Base-by-base conservation (phyloP, 1,140 invertebrate species). In the Pogonomyrmex californicus region DNA sequence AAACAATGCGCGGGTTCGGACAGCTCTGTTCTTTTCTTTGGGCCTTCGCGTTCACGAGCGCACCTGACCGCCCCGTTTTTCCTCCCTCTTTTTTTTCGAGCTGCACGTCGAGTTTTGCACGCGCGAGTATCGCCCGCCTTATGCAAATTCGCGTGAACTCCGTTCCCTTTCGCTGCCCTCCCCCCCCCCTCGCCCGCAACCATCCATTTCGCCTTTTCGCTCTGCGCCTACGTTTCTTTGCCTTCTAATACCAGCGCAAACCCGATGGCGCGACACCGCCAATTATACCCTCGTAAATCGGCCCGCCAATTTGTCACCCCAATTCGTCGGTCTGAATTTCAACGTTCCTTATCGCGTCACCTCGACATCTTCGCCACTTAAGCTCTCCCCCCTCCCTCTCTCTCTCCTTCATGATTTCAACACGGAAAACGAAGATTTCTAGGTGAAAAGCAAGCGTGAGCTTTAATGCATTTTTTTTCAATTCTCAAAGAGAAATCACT, bases 201-300 rank as follows among this genome's bases (percentile, higher is more conserved):
- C 65, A 12, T n/a, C 30, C 41, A 70, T 58, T 17, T 10, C 47
- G 30, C 17, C 68, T 33, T 62, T 49, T 17, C n/a, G 70, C 51
- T 23, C 23, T 63, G 54, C 77, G 33, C 12, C 33, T 54, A 60
- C 63, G 54, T 85, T 91, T 90, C 87, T 88, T 89, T 85, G n/a
- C 85, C 68, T 73, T 51, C 41, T 23, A 7, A 33, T 44, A 23
- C 41, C 4, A 14, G 63, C 14, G 41, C 71, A 54, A 90, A 86
- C 63, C 58, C 60, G 60, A 60, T 76, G 47, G 47, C 85, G 60
- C 79, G 63, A 76, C 85, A 56, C 30, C 70, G 76, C 58, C 90
- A 91, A 91, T 91, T 91, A 91, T 81, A 88, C 82, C 78, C 86
- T 87, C 87, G 68, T 91, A 91, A 91, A 91, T 91, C 89, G 83